These are phyloP conservation scores for Stegodyphus mimosarum DNA, from an alignment of 1,140 invertebrate genomes.

Conservation along the genomic window DNA sequence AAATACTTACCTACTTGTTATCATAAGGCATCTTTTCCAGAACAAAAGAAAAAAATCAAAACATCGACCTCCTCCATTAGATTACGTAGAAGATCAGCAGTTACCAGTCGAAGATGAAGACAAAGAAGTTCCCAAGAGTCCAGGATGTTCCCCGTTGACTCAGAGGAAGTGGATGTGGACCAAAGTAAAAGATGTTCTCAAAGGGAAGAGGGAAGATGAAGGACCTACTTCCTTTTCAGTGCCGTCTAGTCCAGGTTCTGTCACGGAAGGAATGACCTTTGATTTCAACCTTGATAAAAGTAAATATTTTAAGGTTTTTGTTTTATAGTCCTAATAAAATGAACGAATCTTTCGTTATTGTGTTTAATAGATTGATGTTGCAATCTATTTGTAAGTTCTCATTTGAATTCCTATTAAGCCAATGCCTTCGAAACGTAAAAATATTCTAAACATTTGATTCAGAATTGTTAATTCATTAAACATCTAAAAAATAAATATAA, in stretches of 20 bases:
- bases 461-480: too few relatives aligned
- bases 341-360: too few relatives aligned
- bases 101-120: not conserved
- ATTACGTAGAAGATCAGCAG: conserved; percentile 1
- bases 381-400: too few relatives aligned
- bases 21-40: not conserved
- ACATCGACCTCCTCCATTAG: conserved; percentile 14
- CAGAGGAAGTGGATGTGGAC: conserved; percentile 76
- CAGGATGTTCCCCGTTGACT: conserved; percentile 67
- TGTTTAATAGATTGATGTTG: too few relatives aligned
- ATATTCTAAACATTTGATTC: too few relatives aligned
- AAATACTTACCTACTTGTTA: too few relatives aligned
- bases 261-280: not conserved
- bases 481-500: too few relatives aligned
- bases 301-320: not conserved
- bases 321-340: too few relatives aligned
- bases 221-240: conserved; percentile 69
- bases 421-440: too few relatives aligned
- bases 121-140: conserved; percentile 59
- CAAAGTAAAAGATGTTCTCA: conserved; percentile 79
- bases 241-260: conserved; percentile 75
- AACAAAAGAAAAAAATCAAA: conserved; percentile 45
- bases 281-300: conserved; percentile 44
- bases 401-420: too few relatives aligned
- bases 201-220: conserved; percentile 67